A percentile compares a stretch with the other conserved stretches of the same genome.
Conservation (phyloP, 2,113 vertebrate species). For the Leptosomus discolor region DNA sequence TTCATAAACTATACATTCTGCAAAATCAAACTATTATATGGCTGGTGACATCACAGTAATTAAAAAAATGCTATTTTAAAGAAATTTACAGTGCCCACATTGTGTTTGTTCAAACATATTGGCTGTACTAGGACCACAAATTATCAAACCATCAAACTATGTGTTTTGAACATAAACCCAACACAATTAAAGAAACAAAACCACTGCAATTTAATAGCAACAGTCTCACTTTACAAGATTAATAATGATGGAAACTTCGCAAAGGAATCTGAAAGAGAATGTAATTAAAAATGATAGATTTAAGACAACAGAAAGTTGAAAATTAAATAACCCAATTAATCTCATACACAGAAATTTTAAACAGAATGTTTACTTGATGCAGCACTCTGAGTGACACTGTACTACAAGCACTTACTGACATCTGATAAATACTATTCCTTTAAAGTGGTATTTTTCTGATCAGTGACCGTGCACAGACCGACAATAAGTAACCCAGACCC, state of each 20-base stretch:
- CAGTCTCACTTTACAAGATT: slow-evolving; percentile 50
- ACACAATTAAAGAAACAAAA: slow-evolving; percentile 44
- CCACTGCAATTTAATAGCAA: slow-evolving; percentile 55
- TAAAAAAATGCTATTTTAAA: neutral
- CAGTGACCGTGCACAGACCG: neutral
- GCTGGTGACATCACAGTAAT: neutral
- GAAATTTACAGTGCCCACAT: neutral
- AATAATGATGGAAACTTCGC: neutral
- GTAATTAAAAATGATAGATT: neutral
- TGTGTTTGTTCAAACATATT: neutral
- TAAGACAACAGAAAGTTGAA: slow-evolving; percentile 14
- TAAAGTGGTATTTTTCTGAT: neutral
- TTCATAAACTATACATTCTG: neutral
- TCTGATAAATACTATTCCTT: neutral
- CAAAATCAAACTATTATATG: neutral
- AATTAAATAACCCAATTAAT: slow-evolving; percentile 26
- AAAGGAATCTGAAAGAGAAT: slow-evolving; percentile 13
- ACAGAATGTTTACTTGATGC: neutral
- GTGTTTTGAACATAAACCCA: neutral
- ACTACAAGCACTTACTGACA: neutral
- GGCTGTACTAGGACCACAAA: neutral
- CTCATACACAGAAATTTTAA: neutral
- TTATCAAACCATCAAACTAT: neutral
- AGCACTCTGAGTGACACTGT: neutral
- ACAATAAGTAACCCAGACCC: neutral